phyloP scores from a whole-genome alignment of 2,888 invertebrate genomes.

The Drosophila monieri region DNA sequence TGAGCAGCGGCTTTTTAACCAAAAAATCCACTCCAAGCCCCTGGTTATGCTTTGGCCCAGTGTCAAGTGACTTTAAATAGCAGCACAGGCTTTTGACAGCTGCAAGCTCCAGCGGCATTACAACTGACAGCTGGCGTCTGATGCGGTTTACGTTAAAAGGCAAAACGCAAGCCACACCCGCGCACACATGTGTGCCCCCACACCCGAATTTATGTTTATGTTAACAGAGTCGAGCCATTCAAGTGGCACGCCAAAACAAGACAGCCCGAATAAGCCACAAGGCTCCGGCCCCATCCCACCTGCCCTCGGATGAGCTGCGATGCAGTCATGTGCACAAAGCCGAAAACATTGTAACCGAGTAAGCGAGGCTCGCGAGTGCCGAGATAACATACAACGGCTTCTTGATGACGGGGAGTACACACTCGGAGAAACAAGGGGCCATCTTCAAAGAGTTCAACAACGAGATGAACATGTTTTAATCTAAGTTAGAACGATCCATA shows the following conservation, averaged over 20 bases:
- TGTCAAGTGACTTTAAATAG: slow-evolving; percentile 73
- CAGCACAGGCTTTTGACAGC: slow-evolving; percentile 73
- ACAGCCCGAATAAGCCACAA: slow-evolving; percentile 19
- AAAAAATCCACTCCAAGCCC: slow-evolving; percentile 11
- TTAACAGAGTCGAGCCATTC: slow-evolving; percentile 75
- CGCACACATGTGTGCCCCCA: slow-evolving; percentile 44
- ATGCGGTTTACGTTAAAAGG: slow-evolving; percentile 69
- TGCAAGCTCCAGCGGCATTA: slow-evolving; percentile 68
- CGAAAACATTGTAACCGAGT: slow-evolving; percentile 65
- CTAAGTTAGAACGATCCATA: no score
- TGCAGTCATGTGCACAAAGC: slow-evolving; percentile 74
- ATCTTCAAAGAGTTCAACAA: neutral
- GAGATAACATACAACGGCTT: slow-evolving; percentile 57
- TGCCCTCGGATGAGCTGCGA: slow-evolving; percentile 37
- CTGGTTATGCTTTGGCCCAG: slow-evolving; percentile 31
- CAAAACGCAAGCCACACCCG: slow-evolving; percentile 22
- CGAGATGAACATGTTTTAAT: no score
- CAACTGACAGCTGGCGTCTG: slow-evolving; percentile 74
- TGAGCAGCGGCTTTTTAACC: neutral
- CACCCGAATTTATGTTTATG: slow-evolving; percentile 73
- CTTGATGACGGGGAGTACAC: slow-evolving; percentile 9
- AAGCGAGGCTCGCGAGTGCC: slow-evolving; percentile 52
- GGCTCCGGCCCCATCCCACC: slow-evolving; percentile 9
- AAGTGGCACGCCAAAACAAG: slow-evolving; percentile 77
- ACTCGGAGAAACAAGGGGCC: slow-evolving; percentile 3